Base-by-base conservation (phyloP, 2,797 vertebrate species). In the Spizella passerina region DNA sequence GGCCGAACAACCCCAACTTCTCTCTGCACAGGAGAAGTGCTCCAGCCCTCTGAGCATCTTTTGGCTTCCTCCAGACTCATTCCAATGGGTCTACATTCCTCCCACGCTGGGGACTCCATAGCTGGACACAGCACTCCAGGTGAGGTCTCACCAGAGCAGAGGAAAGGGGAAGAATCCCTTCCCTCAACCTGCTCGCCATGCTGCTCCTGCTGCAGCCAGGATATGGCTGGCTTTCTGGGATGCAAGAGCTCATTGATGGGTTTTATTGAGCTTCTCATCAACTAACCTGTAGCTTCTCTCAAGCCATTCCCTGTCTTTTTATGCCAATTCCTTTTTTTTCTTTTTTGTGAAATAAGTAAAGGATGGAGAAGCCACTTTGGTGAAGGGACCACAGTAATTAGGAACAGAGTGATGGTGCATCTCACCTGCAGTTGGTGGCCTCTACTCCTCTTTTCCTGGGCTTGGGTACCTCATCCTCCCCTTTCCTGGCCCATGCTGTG, bases 301-400 rank as follows among this genome's bases (percentile, higher is more conserved):
- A 34, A 82, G 47, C 7, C 80, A 73, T 52, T 15, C 1, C 6
- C 10, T 20, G 11, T 14, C 13, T 55, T 61, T 46, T 49, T 11
- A 32, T 70, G 43, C 7, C 53, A 70, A 76, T 11, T 4, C 5
- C 1, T n/a, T n/a, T 10, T 34, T n/a, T 32, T 22, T 27, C 36
- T 26, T 23, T 14, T 14, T 21, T 5, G 8, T 44, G 44, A 52
- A 1, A 0, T 6, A 38, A 57, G 13, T 21, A 69, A 70, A 10
- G 11, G n/a, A 65, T 24, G 38, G 56, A 92, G 36, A 69, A 86
- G 13, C 29, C 44, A 14, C 44, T 56, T 63, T 3, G 49, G 44
- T 34, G 32, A 50, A 73, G 29, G 16, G 22, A 72, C 9, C 32
- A 34, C 38, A 41, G 20, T 12, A 78, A 68, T 23, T 11, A 24